phyloP scores from a whole-genome alignment of 35 echinoderm and acorn worm genomes.

The Ophiothrix spiculata region DNA sequence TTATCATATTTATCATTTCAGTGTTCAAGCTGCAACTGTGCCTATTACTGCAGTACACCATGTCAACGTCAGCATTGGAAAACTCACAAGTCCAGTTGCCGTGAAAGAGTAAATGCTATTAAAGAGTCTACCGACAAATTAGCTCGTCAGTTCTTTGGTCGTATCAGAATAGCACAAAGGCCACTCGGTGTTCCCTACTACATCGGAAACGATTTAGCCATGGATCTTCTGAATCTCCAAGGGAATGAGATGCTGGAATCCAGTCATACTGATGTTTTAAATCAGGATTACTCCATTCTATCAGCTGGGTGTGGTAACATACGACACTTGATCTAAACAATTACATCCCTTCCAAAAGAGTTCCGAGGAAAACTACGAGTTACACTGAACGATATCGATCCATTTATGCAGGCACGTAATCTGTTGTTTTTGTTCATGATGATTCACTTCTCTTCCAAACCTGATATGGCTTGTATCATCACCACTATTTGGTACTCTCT shows the following conservation, averaged over 20 bases:
- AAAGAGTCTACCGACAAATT: no score
- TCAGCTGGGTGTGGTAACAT: slow-evolving; percentile 52
- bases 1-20: no score
- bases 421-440: slow-evolving; percentile 67
- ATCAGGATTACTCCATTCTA: slow-evolving; percentile 30
- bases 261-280: background rate
- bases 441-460: background rate
- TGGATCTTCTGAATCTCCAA: background rate
- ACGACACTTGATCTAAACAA: slow-evolving; percentile 40
- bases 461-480: slow-evolving; percentile 1
- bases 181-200: no score
- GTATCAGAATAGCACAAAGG: no score
- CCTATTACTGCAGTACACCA: no score
- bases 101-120: no score
- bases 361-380: slow-evolving; percentile 47
- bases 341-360: slow-evolving; percentile 42
- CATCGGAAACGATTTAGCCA: no score
- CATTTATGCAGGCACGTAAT: slow-evolving; percentile 55
- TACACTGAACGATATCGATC: slow-evolving; percentile 53
- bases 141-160: no score
- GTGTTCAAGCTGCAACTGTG: no score
- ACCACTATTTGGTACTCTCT: slow-evolving; percentile 52
- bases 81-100: no score
- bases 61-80: no score
- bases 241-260: background rate